phyloP scores from a whole-genome alignment of 1,140 invertebrate genomes.

The Laupala kohalensis region DNA sequence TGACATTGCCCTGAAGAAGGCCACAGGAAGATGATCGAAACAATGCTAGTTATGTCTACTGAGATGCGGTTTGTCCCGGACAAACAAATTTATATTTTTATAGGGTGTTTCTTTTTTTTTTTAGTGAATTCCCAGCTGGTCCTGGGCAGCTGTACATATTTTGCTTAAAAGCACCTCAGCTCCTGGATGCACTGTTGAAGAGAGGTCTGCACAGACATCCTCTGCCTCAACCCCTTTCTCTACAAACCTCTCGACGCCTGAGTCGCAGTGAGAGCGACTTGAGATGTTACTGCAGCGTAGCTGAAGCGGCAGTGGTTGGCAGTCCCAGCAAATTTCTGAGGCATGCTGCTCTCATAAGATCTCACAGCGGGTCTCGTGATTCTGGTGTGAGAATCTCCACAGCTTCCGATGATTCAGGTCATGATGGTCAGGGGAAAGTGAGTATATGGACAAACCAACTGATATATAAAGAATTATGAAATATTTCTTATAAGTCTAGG shows the following conservation, averaged over 20 bases:
- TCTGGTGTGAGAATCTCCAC: constrained; percentile 23
- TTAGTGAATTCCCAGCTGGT: constrained; percentile 33
- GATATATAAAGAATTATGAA: no score
- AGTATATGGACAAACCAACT: neutral
- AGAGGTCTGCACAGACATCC: constrained; percentile 22
- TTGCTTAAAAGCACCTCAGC: constrained; percentile 29
- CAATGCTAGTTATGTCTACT: no score
- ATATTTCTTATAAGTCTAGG: no score
- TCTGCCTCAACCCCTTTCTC: constrained; percentile 18
- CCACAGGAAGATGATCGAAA: no score
- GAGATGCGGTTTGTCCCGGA: no score
- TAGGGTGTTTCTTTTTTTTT: constrained; percentile 12
- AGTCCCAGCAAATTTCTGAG: constrained; percentile 17
- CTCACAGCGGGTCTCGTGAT: constrained; percentile 23
- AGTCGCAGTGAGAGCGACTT: constrained; percentile 39
- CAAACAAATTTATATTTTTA: neutral
- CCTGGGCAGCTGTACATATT: constrained; percentile 35
- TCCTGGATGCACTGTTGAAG: constrained; percentile 32
- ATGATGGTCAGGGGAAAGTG: constrained; percentile 23
- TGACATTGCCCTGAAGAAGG: no score
- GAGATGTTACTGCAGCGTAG: constrained; percentile 15
- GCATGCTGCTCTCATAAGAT: constrained; percentile 19
- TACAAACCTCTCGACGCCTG: constrained; percentile 23
- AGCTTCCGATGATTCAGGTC: constrained; percentile 21
- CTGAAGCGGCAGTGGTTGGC: constrained; percentile 10